phyloP scores from a whole-genome alignment of 1,140 invertebrate species.

The Sycophila sp. region DNA sequence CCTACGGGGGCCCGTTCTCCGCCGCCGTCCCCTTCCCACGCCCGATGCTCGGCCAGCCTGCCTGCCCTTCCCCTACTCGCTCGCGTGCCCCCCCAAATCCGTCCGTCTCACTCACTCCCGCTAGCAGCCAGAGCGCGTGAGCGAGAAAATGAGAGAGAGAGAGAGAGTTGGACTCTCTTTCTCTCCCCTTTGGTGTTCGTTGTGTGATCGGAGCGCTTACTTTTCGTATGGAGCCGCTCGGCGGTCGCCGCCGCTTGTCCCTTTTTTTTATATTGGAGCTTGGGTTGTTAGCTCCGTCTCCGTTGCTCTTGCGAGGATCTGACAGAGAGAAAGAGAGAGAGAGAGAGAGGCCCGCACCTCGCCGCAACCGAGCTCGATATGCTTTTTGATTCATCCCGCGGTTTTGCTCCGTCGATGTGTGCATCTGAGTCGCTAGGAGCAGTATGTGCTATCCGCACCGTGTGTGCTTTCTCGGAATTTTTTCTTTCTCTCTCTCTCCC shows the following conservation, averaged over 20 bases:
- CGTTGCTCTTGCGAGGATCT: background rate
- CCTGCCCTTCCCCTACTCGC: constrained; percentile 16
- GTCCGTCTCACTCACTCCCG: background rate
- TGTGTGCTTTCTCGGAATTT: constrained; percentile 4
- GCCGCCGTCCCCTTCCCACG: constrained; percentile 33
- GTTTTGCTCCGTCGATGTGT: background rate
- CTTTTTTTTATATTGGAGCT: constrained; percentile 20
- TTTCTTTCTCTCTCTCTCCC: constrained; percentile 21
- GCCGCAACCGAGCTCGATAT: background rate
- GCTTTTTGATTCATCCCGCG: constrained; percentile 23
- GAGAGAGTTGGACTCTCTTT: background rate
- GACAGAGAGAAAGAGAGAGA: background rate
- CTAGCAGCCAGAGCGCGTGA: background rate
- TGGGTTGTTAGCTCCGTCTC: constrained; percentile 17
- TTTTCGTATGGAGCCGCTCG: constrained; percentile 27
- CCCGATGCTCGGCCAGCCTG: constrained; percentile 27
- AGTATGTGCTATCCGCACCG: no score
- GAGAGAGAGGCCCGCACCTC: background rate
- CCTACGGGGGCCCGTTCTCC: constrained; percentile 26
- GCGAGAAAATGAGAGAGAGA: background rate
- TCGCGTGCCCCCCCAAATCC: constrained; percentile 38
- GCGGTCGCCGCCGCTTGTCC: constrained; percentile 9
- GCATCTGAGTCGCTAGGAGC: background rate
- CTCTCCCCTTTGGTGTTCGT: constrained; percentile 2
- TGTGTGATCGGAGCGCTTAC: constrained; percentile 21